Evolutionary conservation across 2,888 invertebrate species (phyloP), one percentile per base, ranked within the genome.

Genomic region (Hypomecis punctinalis): DNA sequence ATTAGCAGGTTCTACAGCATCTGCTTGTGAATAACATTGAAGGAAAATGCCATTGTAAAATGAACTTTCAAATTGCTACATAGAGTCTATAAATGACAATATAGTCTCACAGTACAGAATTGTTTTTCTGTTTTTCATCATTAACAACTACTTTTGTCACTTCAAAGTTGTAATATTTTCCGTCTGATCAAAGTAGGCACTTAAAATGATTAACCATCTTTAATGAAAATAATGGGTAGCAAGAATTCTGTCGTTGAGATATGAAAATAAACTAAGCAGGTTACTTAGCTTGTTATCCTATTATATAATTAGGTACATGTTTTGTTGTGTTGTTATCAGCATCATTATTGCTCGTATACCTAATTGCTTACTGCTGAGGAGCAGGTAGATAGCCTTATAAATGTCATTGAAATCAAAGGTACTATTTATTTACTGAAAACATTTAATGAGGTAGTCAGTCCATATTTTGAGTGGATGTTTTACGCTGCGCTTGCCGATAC

Each of bases 1-100:
- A 89, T 90, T 88, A 89, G 84, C 88, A 82, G 84, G 86, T 84
- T 85, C 77, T 67, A 62, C 74, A 74, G 76, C 90, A 89, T 88
- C 87, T 89, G 88, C 83, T 56, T 45, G 40, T 33, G 9, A 13
- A 49, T 37, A n/a, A 63, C 35, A 68, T 40, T 76, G 3, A 36
- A 48, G 56, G 68, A 45, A 11, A 39, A 54, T n/a, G 42, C 10
- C 49, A 61, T 11, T 45, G 42, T 51, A 70, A 69, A 54, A 40
- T 9, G n/a, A 52, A 7, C 37, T 13, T 58, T 43, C 33, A 52
- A 35, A 7, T 0, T 11, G 0, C 10, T 47, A 37, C 1, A n/a
- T 8, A 48, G 36, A 47, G 51, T 8, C 36, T 10, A 6, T 48
- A 66, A 51, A 63, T 33, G n/a, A 7, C 42, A 48, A 13, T 5